phyloP scores from a whole-genome alignment of 2,113 vertebrate species.

The Monopterus albus region DNA sequence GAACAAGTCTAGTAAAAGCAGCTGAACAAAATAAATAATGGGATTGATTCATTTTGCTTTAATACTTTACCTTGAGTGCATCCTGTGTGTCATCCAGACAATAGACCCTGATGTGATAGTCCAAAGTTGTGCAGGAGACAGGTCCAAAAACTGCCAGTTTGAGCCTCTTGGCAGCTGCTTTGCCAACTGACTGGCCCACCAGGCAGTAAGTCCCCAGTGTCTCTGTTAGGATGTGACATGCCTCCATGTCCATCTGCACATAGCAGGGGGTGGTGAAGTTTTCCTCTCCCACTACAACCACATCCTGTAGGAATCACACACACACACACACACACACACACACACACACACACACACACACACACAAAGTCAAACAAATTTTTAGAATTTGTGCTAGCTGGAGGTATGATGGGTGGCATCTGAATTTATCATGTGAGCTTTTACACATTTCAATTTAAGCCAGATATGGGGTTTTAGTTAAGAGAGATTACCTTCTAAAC shows the following conservation, averaged over 20 bases:
- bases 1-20: too few species aligned
- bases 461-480: too few species aligned
- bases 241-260: conserved; percentile 91
- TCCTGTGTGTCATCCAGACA: conserved; percentile 95
- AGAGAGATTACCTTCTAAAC: too few species aligned
- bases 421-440: too few species aligned
- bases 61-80: conserved; percentile 87
- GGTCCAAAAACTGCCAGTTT: conserved; percentile 94
- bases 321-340: conserved; percentile 31
- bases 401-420: too few species aligned
- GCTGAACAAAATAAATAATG: background rate
- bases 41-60: background rate
- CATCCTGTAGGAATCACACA: conserved; percentile 81
- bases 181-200: conserved; percentile 90
- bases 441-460: too few species aligned
- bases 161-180: conserved; percentile 91
- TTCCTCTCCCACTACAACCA: conserved; percentile 93
- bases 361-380: conserved; percentile 10
- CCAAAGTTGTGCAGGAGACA: conserved; percentile 87
- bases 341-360: conserved; percentile 38
- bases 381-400: too few species aligned
- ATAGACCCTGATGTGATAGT: conserved; percentile 94
- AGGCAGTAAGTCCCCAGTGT: conserved; percentile 91
- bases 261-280: conserved; percentile 96
- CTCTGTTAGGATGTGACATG: conserved; percentile 94